Evolutionary conservation across 2,113 vertebrate genomes (phyloP).

Genomic region (Cavia porcellus): DNA sequence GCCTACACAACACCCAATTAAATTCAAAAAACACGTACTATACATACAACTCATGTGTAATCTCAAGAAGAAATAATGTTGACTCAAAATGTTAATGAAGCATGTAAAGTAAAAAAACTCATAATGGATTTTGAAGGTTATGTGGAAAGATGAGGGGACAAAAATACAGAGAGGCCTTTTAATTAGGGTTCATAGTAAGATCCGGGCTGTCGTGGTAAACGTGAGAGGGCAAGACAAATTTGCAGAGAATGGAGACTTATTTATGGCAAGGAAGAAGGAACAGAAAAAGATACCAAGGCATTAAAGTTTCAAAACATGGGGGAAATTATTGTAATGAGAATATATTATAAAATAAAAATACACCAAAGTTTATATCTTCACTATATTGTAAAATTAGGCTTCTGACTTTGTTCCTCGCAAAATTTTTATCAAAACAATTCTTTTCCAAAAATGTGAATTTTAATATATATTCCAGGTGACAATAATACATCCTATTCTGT

Average conservation of each 20-base stretch:
- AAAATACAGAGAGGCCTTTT: neutral
- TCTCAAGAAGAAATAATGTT: neutral
- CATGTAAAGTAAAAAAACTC: neutral
- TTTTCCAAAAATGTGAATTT: neutral
- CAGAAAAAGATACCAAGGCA: neutral
- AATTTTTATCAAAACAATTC: slow-evolving; percentile 20
- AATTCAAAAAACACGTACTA: neutral
- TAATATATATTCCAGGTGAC: neutral
- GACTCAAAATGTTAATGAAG: neutral
- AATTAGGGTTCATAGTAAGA: neutral
- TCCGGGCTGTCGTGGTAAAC: neutral
- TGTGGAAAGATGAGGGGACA: neutral
- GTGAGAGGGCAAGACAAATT: neutral
- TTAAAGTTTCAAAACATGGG: neutral
- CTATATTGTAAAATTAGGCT: neutral
- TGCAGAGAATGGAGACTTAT: neutral
- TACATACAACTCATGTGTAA: neutral
- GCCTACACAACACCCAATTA: neutral
- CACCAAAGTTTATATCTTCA: neutral
- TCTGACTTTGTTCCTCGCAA: neutral
- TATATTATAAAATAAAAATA: slow-evolving; percentile 30
- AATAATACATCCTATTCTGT: neutral
- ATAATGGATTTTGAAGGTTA: neutral
- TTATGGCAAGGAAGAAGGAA: neutral
- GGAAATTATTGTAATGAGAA: neutral